Evolutionary conservation across 2,888 invertebrate species (phyloP).

Genomic region (Sabatieria punctata): DNA sequence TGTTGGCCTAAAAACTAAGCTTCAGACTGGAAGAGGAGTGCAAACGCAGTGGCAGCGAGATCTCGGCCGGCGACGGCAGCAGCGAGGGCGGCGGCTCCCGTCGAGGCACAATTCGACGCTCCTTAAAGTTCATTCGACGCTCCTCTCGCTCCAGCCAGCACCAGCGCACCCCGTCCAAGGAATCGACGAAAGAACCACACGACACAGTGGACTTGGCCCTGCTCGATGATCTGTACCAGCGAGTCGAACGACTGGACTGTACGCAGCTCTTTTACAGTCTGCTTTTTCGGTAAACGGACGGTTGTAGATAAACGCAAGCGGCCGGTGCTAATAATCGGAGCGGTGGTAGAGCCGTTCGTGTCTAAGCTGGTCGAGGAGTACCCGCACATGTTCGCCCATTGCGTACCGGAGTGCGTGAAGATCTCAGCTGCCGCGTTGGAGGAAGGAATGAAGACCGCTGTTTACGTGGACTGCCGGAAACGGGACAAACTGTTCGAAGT

Average conservation of each 20-base stretch:
- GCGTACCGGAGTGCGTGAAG: slow-evolving; percentile 46
- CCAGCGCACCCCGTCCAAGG: slow-evolving; percentile 1
- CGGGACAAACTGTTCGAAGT: slow-evolving; percentile 66
- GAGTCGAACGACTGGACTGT: slow-evolving; percentile 82
- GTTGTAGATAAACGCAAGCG: slow-evolving; percentile 58
- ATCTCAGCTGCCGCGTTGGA: slow-evolving; percentile 44
- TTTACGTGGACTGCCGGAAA: slow-evolving; percentile 58
- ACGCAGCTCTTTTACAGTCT: no score
- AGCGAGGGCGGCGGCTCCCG: slow-evolving; percentile 9
- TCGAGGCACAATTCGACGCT: slow-evolving; percentile 10
- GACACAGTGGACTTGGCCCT: slow-evolving; percentile 65
- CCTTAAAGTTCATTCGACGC: slow-evolving; percentile 11
- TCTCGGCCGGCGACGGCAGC: slow-evolving; percentile 11
- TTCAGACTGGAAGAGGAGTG: slow-evolving; percentile 60
- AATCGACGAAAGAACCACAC: no score
- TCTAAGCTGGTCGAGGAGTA: slow-evolving; percentile 80
- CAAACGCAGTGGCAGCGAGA: slow-evolving; percentile 42
- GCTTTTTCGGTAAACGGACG: no score
- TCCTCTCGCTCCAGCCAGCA: slow-evolving; percentile 8
- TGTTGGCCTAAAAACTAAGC: no score
- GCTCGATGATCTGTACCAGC: slow-evolving; percentile 67
- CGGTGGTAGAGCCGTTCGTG: slow-evolving; percentile 71
- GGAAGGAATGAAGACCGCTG: slow-evolving; percentile 55
- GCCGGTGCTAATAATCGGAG: slow-evolving; percentile 79
- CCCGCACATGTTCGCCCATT: slow-evolving; percentile 66